phyloP scores from a whole-genome alignment of 2,888 invertebrate genomes.

The Incurvaria masculella region DNA sequence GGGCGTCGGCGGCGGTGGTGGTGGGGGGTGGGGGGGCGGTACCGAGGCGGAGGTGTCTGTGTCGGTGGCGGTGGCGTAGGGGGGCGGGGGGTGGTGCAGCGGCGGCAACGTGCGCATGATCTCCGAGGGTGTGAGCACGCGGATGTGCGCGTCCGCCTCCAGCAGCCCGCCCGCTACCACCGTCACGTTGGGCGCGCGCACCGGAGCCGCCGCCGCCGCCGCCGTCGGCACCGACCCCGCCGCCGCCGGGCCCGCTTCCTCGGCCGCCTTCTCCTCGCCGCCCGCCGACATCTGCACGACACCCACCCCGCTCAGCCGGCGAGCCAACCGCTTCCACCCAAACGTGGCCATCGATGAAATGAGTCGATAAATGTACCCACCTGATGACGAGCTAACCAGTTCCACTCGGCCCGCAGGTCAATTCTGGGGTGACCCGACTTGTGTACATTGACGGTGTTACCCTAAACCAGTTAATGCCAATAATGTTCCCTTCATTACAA shows the following conservation, averaged over 20 bases:
- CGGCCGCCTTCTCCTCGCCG: conserved; percentile 6
- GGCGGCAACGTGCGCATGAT: conserved; percentile 89
- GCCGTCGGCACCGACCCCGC: conserved; percentile 15
- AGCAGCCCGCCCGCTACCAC: conserved; percentile 61
- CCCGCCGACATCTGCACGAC: not conserved
- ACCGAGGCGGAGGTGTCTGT: conserved; percentile 7
- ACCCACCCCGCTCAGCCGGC: not conserved
- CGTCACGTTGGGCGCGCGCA: conserved; percentile 67
- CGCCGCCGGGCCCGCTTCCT: conserved; percentile 16
- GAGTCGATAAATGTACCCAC: too few relatives aligned
- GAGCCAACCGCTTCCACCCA: too few relatives aligned
- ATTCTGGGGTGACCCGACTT: too few relatives aligned
- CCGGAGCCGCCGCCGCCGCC: conserved; percentile 25
- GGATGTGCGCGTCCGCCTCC: conserved; percentile 75
- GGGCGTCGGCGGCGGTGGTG: conserved; percentile 19
- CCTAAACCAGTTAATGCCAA: too few relatives aligned
- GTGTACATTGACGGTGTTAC: too few relatives aligned
- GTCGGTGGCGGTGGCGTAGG: conserved; percentile 22
- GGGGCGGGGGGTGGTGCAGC: conserved; percentile 48
- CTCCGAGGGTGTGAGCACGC: conserved; percentile 86
- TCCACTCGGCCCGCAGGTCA: too few relatives aligned
- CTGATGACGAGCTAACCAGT: too few relatives aligned
- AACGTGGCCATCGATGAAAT: too few relatives aligned
- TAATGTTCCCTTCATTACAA: too few relatives aligned
- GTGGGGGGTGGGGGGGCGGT: conserved; percentile 13